Evolutionary conservation across 2,797 vertebrate genomes (phyloP).

Genomic region (Pangasius larnaudii): DNA sequence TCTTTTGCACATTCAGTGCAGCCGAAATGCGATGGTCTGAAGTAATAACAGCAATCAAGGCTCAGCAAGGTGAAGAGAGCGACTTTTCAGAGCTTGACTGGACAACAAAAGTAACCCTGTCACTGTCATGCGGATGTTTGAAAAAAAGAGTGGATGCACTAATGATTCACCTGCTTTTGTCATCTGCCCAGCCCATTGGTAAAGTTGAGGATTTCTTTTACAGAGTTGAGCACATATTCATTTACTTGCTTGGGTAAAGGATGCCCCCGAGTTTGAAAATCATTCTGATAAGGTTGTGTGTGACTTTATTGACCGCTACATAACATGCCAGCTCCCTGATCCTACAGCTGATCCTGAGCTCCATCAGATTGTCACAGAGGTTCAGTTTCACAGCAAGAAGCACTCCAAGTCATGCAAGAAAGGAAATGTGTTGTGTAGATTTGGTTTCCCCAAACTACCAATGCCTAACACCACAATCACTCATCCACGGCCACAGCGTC

Average conservation of each 20-base stretch:
- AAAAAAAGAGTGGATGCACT: conserved; percentile 24
- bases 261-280: background rate
- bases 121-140: conserved; percentile 19
- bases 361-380: conserved; percentile 36
- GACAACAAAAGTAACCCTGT: conserved; percentile 35
- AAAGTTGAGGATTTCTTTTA: conserved; percentile 31
- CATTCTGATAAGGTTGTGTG: conserved; percentile 1
- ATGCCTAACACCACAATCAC: background rate
- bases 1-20: conserved; percentile 41
- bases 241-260: background rate
- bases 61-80: conserved; percentile 28
- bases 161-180: conserved; percentile 17
- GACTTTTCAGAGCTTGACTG: conserved; percentile 30
- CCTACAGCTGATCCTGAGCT: conserved; percentile 5
- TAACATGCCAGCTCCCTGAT: conserved; percentile 1
- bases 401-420: conserved; percentile 31
- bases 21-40: conserved; percentile 43
- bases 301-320: background rate
- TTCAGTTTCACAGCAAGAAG: conserved; percentile 37
- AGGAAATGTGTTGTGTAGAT: conserved; percentile 25
- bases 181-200: conserved; percentile 13
- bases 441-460: conserved; percentile 36
- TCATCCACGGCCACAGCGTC: background rate
- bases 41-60: conserved; percentile 34
- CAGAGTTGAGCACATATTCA: conserved; percentile 16